phyloP scores from a whole-genome alignment of 2,888 invertebrate species.

The Thelaira solivaga region DNA sequence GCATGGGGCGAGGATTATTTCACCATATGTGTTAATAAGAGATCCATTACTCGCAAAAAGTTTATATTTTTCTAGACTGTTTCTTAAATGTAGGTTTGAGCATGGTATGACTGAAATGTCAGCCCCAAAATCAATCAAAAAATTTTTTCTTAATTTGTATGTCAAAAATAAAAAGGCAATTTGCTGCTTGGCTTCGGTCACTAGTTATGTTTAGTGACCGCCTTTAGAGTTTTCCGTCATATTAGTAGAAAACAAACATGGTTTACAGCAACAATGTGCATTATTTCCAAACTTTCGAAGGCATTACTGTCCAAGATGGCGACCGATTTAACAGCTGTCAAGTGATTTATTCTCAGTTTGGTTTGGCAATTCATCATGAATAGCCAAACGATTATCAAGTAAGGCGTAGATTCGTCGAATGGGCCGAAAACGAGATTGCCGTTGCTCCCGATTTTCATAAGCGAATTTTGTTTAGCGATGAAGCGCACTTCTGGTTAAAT shows the following conservation, averaged over 20 bases:
- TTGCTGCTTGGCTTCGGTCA: constrained; percentile 8
- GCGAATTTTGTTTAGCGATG: too few relatives aligned
- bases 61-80: neutral
- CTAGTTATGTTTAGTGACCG: neutral
- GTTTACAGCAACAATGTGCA: neutral
- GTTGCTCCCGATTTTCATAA: too few relatives aligned
- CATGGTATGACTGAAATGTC: constrained; percentile 1
- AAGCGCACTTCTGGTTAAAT: too few relatives aligned
- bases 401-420: too few relatives aligned
- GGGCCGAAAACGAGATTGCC: too few relatives aligned
- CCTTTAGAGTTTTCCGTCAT: neutral
- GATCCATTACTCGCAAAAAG: neutral
- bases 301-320: too few relatives aligned
- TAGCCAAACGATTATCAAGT: too few relatives aligned
- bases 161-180: neutral
- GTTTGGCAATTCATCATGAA: too few relatives aligned
- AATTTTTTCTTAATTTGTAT: neutral
- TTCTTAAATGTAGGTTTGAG: neutral
- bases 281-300: too few relatives aligned
- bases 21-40: neutral
- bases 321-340: too few relatives aligned
- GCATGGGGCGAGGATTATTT: neutral
- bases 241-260: neutral
- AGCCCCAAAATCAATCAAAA: neutral
- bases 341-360: too few relatives aligned